Evolutionary conservation across 23 tunicate genomes (phyloP).

Genomic region (Ciona savignyi): DNA sequence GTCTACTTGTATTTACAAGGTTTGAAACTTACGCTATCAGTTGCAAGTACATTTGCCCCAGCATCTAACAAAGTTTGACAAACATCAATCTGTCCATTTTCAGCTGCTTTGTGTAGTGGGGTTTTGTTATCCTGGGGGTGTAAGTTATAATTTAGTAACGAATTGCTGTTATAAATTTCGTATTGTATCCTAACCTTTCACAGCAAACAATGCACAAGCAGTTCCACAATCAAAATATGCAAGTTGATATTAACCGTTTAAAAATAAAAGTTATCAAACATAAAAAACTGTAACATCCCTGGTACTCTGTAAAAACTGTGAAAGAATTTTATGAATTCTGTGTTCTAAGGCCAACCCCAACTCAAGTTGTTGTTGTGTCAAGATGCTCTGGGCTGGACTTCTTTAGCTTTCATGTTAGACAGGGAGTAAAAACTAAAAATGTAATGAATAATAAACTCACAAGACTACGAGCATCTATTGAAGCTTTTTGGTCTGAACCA

Average conservation of each 20-base stretch:
- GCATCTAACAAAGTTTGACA: conserved; percentile 57
- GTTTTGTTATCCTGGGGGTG: conserved; percentile 75
- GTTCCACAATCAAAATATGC: neutral
- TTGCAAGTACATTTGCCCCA: conserved; percentile 67
- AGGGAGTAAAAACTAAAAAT: no score
- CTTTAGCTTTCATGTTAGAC: no score
- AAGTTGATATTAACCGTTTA: no score
- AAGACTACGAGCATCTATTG: conserved; percentile 66
- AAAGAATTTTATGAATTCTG: no score
- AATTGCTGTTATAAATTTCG: neutral
- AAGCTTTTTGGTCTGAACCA: conserved; percentile 43
- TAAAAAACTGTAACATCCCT: no score
- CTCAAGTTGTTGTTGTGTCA: no score
- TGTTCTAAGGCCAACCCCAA: no score
- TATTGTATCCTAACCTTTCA: neutral
- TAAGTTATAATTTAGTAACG: neutral
- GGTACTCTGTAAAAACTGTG: no score
- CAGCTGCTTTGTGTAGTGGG: conserved; percentile 93
- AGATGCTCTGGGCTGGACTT: no score
- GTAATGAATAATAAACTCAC: conserved; percentile 46
- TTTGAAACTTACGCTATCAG: conserved; percentile 75
- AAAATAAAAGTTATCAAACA: no score
- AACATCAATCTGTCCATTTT: conserved; percentile 75
- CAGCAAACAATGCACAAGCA: neutral
- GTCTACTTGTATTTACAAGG: no score